These are phyloP conservation scores for Dryobates pubescens DNA, from an alignment of 2,797 vertebrate genomes.

Conservation along the genomic window DNA sequence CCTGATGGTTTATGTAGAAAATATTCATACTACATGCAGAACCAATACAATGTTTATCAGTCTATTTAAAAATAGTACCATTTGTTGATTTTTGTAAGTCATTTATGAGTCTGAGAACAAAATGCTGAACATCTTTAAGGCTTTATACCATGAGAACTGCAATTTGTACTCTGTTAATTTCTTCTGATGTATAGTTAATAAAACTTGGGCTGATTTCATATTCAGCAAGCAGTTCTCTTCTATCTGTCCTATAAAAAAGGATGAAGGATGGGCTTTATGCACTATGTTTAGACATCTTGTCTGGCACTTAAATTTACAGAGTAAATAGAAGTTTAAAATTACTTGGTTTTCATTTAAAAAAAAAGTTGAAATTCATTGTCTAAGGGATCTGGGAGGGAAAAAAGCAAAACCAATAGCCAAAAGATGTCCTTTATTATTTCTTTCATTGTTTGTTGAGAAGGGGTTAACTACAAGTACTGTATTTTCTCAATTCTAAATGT, in stretches of 20 bases:
- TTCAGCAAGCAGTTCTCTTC: not conserved
- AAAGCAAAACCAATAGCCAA: not conserved
- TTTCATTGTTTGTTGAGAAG: not conserved
- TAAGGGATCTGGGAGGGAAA: not conserved
- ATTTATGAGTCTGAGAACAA: not conserved
- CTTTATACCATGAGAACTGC: not conserved
- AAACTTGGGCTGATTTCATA: not conserved
- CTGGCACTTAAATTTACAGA: not conserved
- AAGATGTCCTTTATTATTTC: not conserved
- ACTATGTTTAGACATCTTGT: not conserved
- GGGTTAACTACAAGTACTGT: not conserved
- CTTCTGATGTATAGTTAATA: not conserved
- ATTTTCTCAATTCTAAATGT: not conserved
- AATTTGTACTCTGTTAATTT: not conserved
- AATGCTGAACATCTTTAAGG: not conserved
- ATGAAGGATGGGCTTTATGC: not conserved
- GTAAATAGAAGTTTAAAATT: no score
- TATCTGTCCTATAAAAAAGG: not conserved
- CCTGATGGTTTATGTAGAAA: not conserved
- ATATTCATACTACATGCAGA: not conserved
- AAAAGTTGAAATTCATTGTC: not conserved
- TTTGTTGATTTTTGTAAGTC: not conserved
- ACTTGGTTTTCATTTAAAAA: no score
- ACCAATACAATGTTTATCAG: not conserved
- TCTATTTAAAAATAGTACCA: not conserved